Base-by-base conservation (phyloP, 2,888 invertebrate genomes). In the Germaria angustata region DNA sequence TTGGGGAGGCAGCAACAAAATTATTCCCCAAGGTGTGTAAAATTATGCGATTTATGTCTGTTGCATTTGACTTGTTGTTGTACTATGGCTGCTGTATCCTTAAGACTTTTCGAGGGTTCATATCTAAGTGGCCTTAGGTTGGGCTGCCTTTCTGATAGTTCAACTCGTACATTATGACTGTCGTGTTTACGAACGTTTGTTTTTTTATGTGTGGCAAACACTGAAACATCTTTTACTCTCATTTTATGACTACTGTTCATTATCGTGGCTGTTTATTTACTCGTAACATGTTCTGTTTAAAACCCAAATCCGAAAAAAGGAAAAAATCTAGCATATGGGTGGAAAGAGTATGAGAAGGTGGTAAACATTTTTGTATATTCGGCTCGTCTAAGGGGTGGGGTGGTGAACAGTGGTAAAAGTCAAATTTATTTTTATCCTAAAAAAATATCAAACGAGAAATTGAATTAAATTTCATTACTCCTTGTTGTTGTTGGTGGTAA, bases 21-120 rank as follows among this genome's bases (percentile, higher is more conserved):
- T 61, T 81, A 85, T 86, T 86, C 86, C 85, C 86, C 68, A 84
- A 85, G 84, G 86, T 85, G 83, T 77, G 49, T 82, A 84, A 84
- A 84, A 84, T 84, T 82, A 82, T 79, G 79, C 82, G 79, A 82
- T 84, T 85, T 85, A 85, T 81, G 81, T 41, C 76, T 80, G 83
- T 81, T 80, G 80, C 71, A 75, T 71, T 81, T 78, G 55, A 61
- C 66, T 75, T 46, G 66, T 36, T 46, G 66, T 36, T 78, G 20
- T 22, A 17, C 46, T 41, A 1, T 44, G 9, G 44, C 39, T 57
- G 7, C 22, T 17, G 15, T 57, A 13, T 77, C 53, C 61, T 78
- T 73, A 68, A 78, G 81, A 68, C 63, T 55, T 57, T 75, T 68
- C 57, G 68, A 65, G 82, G 77, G 72, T 73, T 65, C 8, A 15